phyloP scores from a whole-genome alignment of 1,140 invertebrate species.

The Psix sp. region DNA sequence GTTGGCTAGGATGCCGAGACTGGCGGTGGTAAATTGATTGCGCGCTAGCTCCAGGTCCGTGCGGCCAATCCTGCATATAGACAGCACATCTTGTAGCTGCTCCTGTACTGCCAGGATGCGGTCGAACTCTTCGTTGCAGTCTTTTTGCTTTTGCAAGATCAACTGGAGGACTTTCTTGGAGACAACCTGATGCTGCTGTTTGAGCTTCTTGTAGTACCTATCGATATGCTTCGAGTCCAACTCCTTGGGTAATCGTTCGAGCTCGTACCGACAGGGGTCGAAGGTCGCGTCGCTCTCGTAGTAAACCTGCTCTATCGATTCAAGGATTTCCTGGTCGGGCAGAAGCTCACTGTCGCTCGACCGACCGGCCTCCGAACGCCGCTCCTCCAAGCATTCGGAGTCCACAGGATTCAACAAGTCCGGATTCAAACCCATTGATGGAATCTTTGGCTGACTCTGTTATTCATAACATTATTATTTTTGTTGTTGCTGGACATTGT shows the following conservation, averaged over 20 bases:
- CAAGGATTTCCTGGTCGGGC: constrained; percentile 85
- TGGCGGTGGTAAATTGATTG: constrained; percentile 88
- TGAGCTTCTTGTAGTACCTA: constrained; percentile 81
- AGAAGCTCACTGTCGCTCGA: constrained; percentile 59
- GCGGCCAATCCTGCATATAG: constrained; percentile 84
- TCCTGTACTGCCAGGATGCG: constrained; percentile 87
- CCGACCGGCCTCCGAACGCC: constrained; percentile 63
- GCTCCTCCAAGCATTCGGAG: constrained; percentile 58
- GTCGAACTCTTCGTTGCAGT: constrained; percentile 89
- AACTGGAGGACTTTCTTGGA: constrained; percentile 93
- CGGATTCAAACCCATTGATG: constrained; percentile 71
- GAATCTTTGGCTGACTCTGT: constrained; percentile 69
- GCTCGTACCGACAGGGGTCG: constrained; percentile 83
- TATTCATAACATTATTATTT: no score
- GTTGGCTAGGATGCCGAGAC: constrained; percentile 91
- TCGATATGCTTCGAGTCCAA: constrained; percentile 84
- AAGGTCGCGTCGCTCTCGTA: constrained; percentile 79
- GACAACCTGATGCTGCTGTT: constrained; percentile 88
- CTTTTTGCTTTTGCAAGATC: constrained; percentile 91
- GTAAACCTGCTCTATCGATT: constrained; percentile 84
- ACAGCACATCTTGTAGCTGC: constrained; percentile 83
- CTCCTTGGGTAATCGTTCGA: constrained; percentile 82
- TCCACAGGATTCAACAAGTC: constrained; percentile 67
- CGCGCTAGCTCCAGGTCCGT: constrained; percentile 85
- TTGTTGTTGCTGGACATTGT: no score